Evolutionary conservation across 1,140 invertebrate genomes (phyloP).

Genomic region (Grapholita molesta): DNA sequence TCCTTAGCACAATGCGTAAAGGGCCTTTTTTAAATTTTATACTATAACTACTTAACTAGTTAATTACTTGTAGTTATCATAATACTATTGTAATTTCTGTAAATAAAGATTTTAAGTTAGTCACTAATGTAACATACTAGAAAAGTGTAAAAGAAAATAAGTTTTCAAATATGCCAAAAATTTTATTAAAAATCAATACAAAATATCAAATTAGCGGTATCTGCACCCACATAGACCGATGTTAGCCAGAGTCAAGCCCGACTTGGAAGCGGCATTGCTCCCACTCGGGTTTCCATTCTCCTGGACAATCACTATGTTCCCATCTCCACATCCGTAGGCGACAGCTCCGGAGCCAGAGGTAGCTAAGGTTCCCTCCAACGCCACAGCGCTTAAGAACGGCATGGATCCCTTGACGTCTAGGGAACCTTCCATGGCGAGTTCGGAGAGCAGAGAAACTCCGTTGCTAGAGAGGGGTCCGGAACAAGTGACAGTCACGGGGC

Average conservation of each 20-base stretch:
- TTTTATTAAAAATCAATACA: not conserved
- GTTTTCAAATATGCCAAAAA: not conserved
- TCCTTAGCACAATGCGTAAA: no score
- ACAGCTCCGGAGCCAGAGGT: slow-evolving; percentile 29
- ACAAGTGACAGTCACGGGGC: slow-evolving; percentile 35
- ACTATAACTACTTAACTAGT: no score
- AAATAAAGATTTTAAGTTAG: no score
- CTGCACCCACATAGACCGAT: slow-evolving; percentile 1
- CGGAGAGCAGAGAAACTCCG: slow-evolving; percentile 39
- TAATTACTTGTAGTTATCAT: no score
- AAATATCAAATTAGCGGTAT: not conserved
- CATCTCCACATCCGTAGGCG: slow-evolving; percentile 29
- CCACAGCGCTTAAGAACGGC: slow-evolving; percentile 43
- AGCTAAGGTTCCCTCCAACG: slow-evolving; percentile 34
- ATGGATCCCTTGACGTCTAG: slow-evolving; percentile 34
- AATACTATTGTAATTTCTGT: no score
- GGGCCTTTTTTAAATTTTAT: no score
- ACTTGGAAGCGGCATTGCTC: not conserved
- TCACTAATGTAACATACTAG: no score
- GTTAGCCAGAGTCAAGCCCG: not conserved
- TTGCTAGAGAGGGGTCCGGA: slow-evolving; percentile 32
- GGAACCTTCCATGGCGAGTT: slow-evolving; percentile 40
- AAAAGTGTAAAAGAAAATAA: not conserved
- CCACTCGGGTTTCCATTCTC: not conserved
- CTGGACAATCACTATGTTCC: slow-evolving; percentile 28